A percentile compares a stretch with the other conserved stretches of the same genome.
These are phyloP conservation scores for Aphaenogaster floridana DNA, from an alignment of 1,140 invertebrate species.

Conservation along the genomic window DNA sequence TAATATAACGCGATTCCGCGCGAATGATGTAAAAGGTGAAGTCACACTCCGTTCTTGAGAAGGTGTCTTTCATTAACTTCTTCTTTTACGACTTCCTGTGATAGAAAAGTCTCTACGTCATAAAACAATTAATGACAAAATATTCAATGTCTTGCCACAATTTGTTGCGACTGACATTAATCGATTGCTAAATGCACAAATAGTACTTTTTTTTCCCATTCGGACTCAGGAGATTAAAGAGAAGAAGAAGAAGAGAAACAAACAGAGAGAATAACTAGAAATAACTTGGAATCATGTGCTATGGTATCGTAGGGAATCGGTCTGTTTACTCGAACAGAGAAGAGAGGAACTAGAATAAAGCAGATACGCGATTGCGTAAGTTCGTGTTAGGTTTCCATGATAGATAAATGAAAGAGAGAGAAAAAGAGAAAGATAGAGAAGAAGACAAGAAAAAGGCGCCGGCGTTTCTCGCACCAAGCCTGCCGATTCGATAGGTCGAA, in stretches of 20 bases:
- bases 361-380: conserved; percentile 41
- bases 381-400: conserved; percentile 32
- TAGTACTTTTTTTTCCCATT: background rate
- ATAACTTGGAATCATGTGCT: background rate
- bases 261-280: conserved; percentile 3
- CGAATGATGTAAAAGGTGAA: background rate
- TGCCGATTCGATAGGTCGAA: conserved; percentile 33
- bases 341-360: conserved; percentile 12
- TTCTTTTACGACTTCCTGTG: background rate
- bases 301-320: background rate
- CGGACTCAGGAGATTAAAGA: background rate
- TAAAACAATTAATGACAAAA: background rate
- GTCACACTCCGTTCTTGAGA: background rate
- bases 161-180: background rate
- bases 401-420: background rate
- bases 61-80: background rate
- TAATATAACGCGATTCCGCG: background rate
- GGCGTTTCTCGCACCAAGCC: conserved; percentile 14
- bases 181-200: background rate
- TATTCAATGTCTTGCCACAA: background rate
- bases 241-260: conserved; percentile 10
- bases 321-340: conserved; percentile 8
- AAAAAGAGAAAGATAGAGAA: background rate
- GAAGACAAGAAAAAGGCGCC: conserved; percentile 10
- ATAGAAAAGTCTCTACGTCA: background rate